phyloP scores from a whole-genome alignment of 53 echinoderm and acorn worm genomes.

The Echinometra lucunter region DNA sequence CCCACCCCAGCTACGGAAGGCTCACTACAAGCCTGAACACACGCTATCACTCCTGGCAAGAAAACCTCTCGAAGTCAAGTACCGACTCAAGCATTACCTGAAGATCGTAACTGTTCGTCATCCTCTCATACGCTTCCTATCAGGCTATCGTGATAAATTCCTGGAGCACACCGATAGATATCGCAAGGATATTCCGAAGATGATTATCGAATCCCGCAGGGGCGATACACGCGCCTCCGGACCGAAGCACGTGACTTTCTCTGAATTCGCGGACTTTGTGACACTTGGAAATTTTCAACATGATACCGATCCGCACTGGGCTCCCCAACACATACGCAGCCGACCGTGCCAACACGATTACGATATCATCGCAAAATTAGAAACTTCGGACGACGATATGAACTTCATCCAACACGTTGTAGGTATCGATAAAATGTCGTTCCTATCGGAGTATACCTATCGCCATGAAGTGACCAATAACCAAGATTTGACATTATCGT shows the following conservation, averaged over 20 bases:
- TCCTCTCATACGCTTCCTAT: conserved; percentile 51
- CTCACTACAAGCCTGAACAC: not conserved
- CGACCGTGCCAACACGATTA: conserved; percentile 50
- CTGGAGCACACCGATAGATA: conserved; percentile 49
- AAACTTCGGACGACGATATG: conserved; percentile 44
- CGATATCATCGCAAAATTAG: conserved; percentile 58
- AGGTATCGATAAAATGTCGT: not conserved
- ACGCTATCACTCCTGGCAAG: not conserved
- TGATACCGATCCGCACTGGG: conserved; percentile 19
- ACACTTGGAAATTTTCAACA: not conserved
- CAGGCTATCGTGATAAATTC: conserved; percentile 62
- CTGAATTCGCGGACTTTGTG: conserved; percentile 36
- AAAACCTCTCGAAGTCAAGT: not conserved
- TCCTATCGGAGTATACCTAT: not conserved
- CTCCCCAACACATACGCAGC: conserved; percentile 45
- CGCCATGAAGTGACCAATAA: conserved; percentile 37
- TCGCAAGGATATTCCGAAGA: conserved; percentile 42
- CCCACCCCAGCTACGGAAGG: not conserved
- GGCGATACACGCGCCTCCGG: not conserved
- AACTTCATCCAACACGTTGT: not conserved
- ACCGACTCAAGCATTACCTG: conserved; percentile 41
- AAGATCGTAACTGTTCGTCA: conserved; percentile 64
- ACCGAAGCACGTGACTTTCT: conserved; percentile 50
- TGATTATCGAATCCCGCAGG: not conserved
- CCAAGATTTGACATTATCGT: not conserved